Evolutionary conservation across 2,888 invertebrate genomes (phyloP), one percentile per base, ranked within the genome.

Genomic region (Drosophila mulleri): DNA sequence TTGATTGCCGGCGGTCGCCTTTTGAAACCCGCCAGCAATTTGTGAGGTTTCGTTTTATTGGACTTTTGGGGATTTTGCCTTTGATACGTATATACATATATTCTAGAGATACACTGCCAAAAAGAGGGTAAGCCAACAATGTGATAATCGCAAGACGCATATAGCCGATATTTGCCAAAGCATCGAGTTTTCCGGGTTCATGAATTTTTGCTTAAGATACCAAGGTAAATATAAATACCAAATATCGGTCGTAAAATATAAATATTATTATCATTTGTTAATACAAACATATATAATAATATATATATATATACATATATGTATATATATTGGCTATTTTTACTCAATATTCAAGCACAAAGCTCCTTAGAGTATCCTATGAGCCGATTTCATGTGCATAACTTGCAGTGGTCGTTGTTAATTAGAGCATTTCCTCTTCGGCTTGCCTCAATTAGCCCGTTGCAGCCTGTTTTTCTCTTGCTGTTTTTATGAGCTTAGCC

Each of bases 1-100:
- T 89, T 87, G 76, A 83, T 83, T 83, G 80, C 85, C 67, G 67
- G 69, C 89, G 72, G 87, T 68, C 45, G 52, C 42, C 66, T 77
- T 71, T 80, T 58, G 53, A 71, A 64, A 64, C 61, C 61, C 53
- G 44, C 45, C 47, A 68, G 32, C 54, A 79, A 59, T 69, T 75
- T 79, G 58, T 75, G 75, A 39, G 16, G 50, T 61, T 64, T 63
- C 26, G 42, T 44, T 69, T 62, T 54, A 59, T 47, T 20, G 35
- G 48, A 18, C 29, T 58, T 56, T 59, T 41, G 32, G 57, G 32
- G 44, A 57, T 45, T 72, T 62, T 61, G 3, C 39, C 16, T 44
- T 52, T 29, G 12, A 20, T n/a, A 48, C 18, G 12, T n/a, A 32
- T 35, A 16, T 57, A 23, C 12, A n/a, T 14, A 26, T 48, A 16